These are phyloP conservation scores for Steinernema feltiae DNA, from an alignment of 1,140 invertebrate genomes.

Conservation along the genomic window DNA sequence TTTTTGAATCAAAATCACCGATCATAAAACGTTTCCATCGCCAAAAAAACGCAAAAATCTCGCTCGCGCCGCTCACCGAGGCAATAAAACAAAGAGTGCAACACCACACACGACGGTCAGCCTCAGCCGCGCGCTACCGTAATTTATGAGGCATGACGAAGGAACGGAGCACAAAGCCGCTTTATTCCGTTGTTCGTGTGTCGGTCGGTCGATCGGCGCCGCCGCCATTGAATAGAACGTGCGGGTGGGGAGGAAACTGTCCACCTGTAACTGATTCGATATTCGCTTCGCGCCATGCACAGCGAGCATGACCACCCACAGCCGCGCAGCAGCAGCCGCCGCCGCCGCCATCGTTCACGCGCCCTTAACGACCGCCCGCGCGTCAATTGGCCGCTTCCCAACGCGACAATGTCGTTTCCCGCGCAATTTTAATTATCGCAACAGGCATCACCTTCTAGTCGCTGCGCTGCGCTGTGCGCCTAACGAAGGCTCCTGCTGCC, in stretches of 20 bases:
- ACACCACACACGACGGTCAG: background rate
- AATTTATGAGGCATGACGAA: constrained; percentile 8
- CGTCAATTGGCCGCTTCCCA: background rate
- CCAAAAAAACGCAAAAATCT: no score
- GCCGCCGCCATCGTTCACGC: no score
- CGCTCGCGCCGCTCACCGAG: no score
- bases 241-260: background rate
- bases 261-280: constrained; percentile 11
- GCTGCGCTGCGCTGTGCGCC: background rate
- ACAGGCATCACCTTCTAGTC: constrained; percentile 12
- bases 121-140: background rate
- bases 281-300: background rate
- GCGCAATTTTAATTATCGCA: constrained; percentile 12
- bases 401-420: background rate
- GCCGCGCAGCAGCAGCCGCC: no score
- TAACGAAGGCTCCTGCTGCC: background rate
- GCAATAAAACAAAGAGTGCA: background rate
- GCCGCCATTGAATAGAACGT: background rate
- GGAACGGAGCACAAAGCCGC: background rate
- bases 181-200: background rate
- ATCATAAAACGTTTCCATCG: no score
- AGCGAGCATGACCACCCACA: no score
- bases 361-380: background rate
- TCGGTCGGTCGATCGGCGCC: background rate
- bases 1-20: no score